Evolutionary conservation across 2,797 vertebrate genomes (phyloP), one percentile per base, ranked within the genome.

Genomic region (Enteromius unitaeniatus): DNA sequence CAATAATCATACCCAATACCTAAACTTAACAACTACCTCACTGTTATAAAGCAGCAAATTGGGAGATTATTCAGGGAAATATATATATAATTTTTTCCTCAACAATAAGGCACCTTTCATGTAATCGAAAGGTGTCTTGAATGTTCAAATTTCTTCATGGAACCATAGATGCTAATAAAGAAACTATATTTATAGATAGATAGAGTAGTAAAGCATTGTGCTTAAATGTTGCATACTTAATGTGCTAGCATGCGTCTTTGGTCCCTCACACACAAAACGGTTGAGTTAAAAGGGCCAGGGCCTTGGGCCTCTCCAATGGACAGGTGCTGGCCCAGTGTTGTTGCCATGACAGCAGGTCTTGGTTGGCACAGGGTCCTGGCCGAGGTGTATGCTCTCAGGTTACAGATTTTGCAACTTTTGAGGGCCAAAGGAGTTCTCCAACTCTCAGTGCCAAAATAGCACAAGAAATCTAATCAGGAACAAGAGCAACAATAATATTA

Each of bases 341-440:
- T 86, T 83, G 42, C 84, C 72, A 88, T 81, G 84, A 85, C 78
- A 82, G 88, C 79, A 42, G 28, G 74, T 79, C 82, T 80, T 75
- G 79, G 75, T 82, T 79, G 60, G 76, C 79, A 78, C 82, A 49
- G 73, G 72, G 31, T 68, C 85, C 77, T 65, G 53, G 75, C 76
- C 42, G 74, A 78, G 17, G 53, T 78, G 74, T 67, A 80, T 78
- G 60, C 67, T 86, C 88, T 87, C 83, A 75, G 73, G 84, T 88
- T 89, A 86, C 85, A 86, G 64, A 82, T 87, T 88, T 84, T n/a
- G 34, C 74, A 75, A 86, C 72, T 75, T 78, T 83, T 76, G 62
- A 58, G 47, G 86, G 79, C 69, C 74, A 84, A 72, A 78, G 58
- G 68, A 78, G 73, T 78, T 74, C 31, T 84, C 49, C 74, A 82